phyloP scores from a whole-genome alignment of 2,888 invertebrate genomes.

The Cryptus viduatorius region DNA sequence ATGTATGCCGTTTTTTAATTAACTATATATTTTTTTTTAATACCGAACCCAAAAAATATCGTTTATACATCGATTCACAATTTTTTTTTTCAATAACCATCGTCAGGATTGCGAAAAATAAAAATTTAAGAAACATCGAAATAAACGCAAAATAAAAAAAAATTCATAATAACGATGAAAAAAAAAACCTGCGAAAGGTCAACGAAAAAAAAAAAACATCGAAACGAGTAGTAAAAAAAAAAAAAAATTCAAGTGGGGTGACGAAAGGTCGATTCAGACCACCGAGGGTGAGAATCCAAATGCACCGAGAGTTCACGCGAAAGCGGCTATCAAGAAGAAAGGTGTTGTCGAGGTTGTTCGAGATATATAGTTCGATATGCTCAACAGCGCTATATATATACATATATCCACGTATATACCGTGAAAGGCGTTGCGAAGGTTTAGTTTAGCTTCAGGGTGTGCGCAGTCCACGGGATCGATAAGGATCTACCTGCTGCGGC shows the following conservation, averaged over 20 bases:
- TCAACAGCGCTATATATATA: conserved; percentile 24
- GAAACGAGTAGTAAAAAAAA: neutral
- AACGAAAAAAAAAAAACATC: too few relatives aligned
- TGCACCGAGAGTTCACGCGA: neutral
- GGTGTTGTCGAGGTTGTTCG: conserved; percentile 67
- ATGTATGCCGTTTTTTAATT: too few relatives aligned
- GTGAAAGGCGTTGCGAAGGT: conserved; percentile 7
- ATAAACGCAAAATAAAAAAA: too few relatives aligned
- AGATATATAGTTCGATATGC: conserved; percentile 58
- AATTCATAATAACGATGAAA: too few relatives aligned
- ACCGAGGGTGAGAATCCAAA: conserved; percentile 4
- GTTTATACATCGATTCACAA: too few relatives aligned
- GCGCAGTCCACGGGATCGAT: conserved; percentile 53
- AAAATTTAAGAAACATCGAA: too few relatives aligned
- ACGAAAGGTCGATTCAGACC: neutral
- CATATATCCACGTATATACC: neutral
- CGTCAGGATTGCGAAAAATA: too few relatives aligned
- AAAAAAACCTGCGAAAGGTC: too few relatives aligned
- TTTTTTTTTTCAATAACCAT: too few relatives aligned
- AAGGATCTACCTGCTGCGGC: conserved; percentile 60
- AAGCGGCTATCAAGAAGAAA: conserved; percentile 47
- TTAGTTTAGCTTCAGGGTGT: conserved; percentile 60
- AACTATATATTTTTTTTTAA: too few relatives aligned
- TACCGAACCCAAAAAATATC: too few relatives aligned
- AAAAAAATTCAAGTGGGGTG: neutral